Percentiles rank a stretch among this genome's conserved stretches.
Evolutionary conservation across 2,113 vertebrate species (phyloP).

Genomic region (Engystomops pustulosus): DNA sequence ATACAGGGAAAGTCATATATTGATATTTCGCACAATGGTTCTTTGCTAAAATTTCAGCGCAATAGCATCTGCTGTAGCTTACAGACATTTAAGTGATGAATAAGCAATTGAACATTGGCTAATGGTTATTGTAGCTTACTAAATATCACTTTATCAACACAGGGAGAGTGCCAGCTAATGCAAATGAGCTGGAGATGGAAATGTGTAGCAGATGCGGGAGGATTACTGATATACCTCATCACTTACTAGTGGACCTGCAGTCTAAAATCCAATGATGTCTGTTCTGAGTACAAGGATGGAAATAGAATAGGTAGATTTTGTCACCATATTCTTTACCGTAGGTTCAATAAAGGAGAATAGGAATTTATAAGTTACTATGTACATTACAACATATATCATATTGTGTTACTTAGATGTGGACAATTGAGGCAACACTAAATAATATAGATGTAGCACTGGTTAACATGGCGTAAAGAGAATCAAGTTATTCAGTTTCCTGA

Average conservation of each 20-base stretch:
- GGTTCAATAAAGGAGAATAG: neutral
- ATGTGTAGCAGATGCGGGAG: neutral
- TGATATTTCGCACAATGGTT: slow-evolving; percentile 28
- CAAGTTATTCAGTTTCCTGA: too few relatives aligned
- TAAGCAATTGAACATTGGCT: slow-evolving; percentile 24
- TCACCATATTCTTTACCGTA: too few relatives aligned
- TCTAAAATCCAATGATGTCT: neutral
- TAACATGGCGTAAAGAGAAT: too few relatives aligned
- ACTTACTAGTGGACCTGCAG: neutral
- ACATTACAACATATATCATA: too few relatives aligned
- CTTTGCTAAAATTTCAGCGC: neutral
- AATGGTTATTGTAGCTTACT: slow-evolving; percentile 39
- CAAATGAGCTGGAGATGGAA: neutral
- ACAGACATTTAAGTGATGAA: slow-evolving; percentile 13
- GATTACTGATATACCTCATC: neutral
- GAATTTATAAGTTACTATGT: neutral
- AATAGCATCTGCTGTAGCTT: slow-evolving; percentile 16
- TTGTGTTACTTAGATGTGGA: too few relatives aligned
- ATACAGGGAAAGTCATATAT: neutral
- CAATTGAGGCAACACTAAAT: too few relatives aligned
- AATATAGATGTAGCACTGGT: too few relatives aligned
- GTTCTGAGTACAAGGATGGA: neutral
- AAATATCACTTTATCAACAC: slow-evolving; percentile 30
- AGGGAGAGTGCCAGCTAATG: slow-evolving; percentile 20
- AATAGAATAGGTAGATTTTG: too few relatives aligned